These are phyloP conservation scores for Indicator maculatus DNA, from an alignment of 2,113 vertebrate genomes.

Conservation along the genomic window DNA sequence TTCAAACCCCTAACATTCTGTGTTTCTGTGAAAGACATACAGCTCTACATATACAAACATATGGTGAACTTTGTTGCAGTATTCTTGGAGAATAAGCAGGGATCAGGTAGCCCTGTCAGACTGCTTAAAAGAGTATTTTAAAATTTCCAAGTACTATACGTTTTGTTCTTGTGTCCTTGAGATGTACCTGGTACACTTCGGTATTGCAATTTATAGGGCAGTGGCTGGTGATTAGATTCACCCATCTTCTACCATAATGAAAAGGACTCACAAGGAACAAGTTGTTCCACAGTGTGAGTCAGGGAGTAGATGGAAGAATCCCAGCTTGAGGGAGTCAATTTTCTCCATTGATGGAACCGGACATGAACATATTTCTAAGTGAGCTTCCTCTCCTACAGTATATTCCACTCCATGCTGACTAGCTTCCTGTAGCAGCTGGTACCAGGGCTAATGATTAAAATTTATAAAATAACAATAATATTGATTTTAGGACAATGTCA, in stretches of 20 bases:
- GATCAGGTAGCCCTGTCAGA: neutral
- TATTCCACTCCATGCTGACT: neutral
- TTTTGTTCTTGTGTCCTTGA: rapidly evolving
- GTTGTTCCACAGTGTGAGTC: neutral
- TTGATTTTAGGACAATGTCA: neutral
- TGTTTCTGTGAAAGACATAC: neutral
- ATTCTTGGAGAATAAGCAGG: neutral
- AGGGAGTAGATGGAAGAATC: neutral
- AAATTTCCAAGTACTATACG: neutral
- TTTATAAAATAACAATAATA: neutral
- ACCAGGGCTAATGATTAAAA: neutral
- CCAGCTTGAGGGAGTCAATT: neutral
- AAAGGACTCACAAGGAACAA: neutral
- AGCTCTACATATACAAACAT: neutral
- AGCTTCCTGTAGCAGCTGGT: neutral
- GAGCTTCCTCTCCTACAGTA: neutral
- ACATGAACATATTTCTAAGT: rapidly evolving
- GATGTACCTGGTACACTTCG: neutral
- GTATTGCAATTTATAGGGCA: neutral
- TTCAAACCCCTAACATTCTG: too few species aligned
- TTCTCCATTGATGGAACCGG: rapidly evolving
- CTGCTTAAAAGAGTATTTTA: neutral
- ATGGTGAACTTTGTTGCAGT: neutral
- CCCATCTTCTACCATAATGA: neutral
- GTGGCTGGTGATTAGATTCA: neutral